Percentiles rank a stretch among this genome's conserved stretches.
These are phyloP conservation scores for Emydocephalus ijimae DNA, from an alignment of 2,113 vertebrate genomes.

Conservation along the genomic window DNA sequence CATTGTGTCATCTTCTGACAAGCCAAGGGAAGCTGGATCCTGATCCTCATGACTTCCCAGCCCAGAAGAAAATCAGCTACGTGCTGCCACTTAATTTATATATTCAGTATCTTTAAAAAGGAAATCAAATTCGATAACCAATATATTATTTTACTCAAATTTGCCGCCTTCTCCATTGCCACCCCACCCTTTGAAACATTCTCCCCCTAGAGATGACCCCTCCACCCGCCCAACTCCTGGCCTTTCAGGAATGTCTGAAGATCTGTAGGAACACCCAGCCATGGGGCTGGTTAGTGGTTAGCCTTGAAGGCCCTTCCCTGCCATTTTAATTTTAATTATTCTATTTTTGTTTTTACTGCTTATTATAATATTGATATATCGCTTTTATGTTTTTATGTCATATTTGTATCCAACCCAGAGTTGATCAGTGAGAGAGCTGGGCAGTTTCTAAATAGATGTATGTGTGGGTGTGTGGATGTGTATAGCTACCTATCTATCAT, in stretches of 20 bases:
- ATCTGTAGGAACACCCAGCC: background rate
- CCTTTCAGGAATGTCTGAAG: background rate
- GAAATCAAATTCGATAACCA: background rate
- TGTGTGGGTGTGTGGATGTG: too few species aligned
- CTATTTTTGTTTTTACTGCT: background rate
- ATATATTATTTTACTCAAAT: background rate
- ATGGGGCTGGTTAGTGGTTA: too few species aligned
- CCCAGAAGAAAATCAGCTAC: background rate
- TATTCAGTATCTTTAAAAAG: background rate
- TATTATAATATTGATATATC: background rate
- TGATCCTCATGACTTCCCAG: background rate
- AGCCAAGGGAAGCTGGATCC: background rate
- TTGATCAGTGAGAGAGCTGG: background rate
- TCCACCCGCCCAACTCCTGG: background rate
- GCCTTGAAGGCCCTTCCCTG: background rate
- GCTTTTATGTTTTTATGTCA: background rate
- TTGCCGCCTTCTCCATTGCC: background rate
- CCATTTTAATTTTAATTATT: background rate
- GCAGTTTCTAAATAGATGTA: background rate
- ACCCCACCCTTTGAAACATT: background rate
- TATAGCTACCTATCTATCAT: too few species aligned
- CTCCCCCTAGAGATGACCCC: background rate
- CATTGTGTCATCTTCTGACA: background rate
- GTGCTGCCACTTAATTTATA: background rate
- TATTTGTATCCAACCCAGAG: too few species aligned